Conservation (phyloP, 2,797 vertebrate genomes). For the Ceryle rudis region DNA sequence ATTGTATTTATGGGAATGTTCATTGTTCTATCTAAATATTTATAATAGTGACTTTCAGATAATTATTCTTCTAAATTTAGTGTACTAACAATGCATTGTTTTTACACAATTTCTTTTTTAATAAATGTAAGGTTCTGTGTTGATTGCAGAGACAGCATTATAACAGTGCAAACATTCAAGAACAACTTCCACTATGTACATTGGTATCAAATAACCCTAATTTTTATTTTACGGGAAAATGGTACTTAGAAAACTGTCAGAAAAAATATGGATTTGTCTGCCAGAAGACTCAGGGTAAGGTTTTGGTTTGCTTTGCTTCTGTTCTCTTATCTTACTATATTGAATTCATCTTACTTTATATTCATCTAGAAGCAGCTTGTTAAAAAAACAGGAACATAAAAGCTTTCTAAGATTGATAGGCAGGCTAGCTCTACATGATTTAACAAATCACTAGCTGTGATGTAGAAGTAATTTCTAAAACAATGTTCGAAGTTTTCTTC, state of each 20-base stretch:
- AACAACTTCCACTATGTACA: slow-evolving; percentile 80
- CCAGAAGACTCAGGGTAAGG: slow-evolving; percentile 90
- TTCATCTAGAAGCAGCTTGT: neutral
- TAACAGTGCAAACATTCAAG: slow-evolving; percentile 48
- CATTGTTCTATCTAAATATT: neutral
- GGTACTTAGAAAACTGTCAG: slow-evolving; percentile 91
- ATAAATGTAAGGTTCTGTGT: slow-evolving; percentile 5
- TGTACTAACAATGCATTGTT: neutral
- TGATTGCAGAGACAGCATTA: slow-evolving; percentile 70
- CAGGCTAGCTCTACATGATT: neutral
- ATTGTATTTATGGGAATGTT: neutral
- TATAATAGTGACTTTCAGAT: neutral
- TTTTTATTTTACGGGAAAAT: slow-evolving; percentile 91
- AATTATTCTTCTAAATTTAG: neutral
- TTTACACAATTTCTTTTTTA: neutral
- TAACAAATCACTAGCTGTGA: neutral
- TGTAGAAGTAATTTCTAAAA: neutral
- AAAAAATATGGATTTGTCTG: slow-evolving; percentile 91
- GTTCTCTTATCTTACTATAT: neutral
- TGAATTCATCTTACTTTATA: neutral
- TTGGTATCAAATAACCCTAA: slow-evolving; percentile 90
- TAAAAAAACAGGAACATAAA: neutral
- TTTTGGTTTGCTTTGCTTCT: slow-evolving; percentile 9
- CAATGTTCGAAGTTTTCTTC: neutral
- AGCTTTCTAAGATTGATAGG: neutral